Conservation (phyloP, 2,888 invertebrate genomes). For the Nephrotoma appendiculata region DNA sequence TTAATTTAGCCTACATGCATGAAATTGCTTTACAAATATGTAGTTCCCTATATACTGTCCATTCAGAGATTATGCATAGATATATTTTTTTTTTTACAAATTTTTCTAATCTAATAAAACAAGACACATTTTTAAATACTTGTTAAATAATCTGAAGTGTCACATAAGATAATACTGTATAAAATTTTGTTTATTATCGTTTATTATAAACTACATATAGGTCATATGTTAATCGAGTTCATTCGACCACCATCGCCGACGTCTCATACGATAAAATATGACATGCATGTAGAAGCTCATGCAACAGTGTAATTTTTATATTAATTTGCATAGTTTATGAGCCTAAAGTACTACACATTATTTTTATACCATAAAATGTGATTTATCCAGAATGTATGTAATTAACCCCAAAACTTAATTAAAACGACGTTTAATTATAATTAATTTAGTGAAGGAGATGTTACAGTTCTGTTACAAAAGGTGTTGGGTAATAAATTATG, state of each 20-base stretch:
- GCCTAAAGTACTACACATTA: no score
- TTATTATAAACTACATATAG: neutral
- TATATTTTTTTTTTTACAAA: neutral
- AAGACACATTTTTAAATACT: neutral
- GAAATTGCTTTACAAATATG: neutral
- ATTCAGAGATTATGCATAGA: neutral
- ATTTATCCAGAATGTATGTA: neutral
- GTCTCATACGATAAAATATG: neutral
- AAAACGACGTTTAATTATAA: neutral
- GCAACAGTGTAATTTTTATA: neutral
- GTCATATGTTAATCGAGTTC: neutral
- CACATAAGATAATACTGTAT: neutral
- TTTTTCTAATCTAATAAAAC: neutral
- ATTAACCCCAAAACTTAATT: neutral
- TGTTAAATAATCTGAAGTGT: neutral
- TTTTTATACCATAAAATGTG: neutral
- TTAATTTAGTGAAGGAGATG: neutral
- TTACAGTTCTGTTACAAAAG: neutral
- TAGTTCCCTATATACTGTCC: neutral
- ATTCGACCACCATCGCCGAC: neutral
- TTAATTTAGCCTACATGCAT: neutral
- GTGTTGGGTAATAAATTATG: neutral
- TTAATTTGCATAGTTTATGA: neutral
- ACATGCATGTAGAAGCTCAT: neutral
- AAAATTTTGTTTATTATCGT: neutral